phyloP scores from a whole-genome alignment of 2,797 vertebrate genomes.

The Galago senegalensis region DNA sequence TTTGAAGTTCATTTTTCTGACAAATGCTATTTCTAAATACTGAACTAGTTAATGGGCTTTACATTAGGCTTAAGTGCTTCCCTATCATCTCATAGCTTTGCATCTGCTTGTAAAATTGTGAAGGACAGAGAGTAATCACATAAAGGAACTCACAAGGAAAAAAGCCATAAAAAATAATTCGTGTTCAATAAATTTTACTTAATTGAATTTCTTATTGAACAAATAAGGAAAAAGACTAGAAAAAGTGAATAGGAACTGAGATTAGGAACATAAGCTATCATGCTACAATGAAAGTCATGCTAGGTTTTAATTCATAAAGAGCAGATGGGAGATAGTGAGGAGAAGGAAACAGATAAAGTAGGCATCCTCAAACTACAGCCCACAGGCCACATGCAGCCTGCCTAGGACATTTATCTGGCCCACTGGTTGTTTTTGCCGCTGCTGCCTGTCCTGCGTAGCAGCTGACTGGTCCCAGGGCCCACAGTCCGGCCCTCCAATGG shows the following conservation, averaged over 20 bases:
- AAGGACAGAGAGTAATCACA: background rate
- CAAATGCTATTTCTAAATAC: background rate
- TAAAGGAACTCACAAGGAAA: background rate
- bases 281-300: background rate
- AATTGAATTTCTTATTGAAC: slow-evolving; percentile 35
- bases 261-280: background rate
- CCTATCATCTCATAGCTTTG: background rate
- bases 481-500: too few species aligned
- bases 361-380: too few species aligned
- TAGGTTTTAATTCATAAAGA: background rate
- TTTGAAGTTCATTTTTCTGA: slow-evolving; percentile 45
- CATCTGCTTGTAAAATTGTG: slow-evolving; percentile 1
- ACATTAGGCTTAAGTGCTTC: background rate
- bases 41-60: background rate
- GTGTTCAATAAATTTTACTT: background rate
- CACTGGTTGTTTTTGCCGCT: too few species aligned
- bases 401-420: too few species aligned
- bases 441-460: too few species aligned
- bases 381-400: too few species aligned
- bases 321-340: background rate
- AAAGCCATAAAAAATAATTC: background rate
- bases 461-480: too few species aligned
- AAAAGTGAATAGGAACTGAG: slow-evolving; percentile 27
- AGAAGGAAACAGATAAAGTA: background rate
- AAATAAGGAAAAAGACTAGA: background rate